A percentile compares a stretch with the other conserved stretches of the same genome.
phyloP scores from a whole-genome alignment of 2,797 vertebrate species.

The Mormyrops boulengeri region DNA sequence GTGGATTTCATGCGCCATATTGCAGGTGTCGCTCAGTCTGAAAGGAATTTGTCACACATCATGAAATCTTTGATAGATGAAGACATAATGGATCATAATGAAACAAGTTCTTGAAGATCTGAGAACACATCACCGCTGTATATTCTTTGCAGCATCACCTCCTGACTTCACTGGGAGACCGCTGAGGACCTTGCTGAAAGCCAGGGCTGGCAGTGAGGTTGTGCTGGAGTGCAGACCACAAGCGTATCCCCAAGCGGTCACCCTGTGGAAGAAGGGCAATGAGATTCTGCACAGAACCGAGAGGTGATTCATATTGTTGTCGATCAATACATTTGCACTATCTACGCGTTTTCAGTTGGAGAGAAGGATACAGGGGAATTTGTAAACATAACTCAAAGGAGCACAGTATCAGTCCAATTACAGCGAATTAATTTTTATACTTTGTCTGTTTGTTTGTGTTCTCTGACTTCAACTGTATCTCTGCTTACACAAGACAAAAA shows the following conservation, averaged over 20 bases:
- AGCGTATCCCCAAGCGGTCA: conserved; percentile 81
- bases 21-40: background rate
- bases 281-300: conserved; percentile 74
- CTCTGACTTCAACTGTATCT: background rate
- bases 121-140: conserved; percentile 6
- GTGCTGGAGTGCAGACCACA: conserved; percentile 85
- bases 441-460: background rate
- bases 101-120: background rate
- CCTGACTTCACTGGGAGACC: conserved; percentile 84
- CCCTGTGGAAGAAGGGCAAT: conserved; percentile 83
- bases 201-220: conserved; percentile 77
- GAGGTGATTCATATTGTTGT: conserved; percentile 62
- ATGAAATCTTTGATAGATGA: background rate
- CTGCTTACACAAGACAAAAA: background rate
- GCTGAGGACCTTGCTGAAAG: conserved; percentile 75
- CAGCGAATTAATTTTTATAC: background rate
- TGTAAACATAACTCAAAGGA: background rate
- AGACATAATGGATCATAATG: background rate
- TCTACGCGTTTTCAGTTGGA: background rate
- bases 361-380: background rate
- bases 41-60: background rate
- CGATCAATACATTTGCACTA: background rate
- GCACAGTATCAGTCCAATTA: background rate
- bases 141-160: conserved; percentile 68
- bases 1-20: background rate